A percentile compares a stretch with the other conserved stretches of the same genome.
phyloP scores from a whole-genome alignment of 2,797 vertebrate species.

The Leucoraja ocellata region DNA sequence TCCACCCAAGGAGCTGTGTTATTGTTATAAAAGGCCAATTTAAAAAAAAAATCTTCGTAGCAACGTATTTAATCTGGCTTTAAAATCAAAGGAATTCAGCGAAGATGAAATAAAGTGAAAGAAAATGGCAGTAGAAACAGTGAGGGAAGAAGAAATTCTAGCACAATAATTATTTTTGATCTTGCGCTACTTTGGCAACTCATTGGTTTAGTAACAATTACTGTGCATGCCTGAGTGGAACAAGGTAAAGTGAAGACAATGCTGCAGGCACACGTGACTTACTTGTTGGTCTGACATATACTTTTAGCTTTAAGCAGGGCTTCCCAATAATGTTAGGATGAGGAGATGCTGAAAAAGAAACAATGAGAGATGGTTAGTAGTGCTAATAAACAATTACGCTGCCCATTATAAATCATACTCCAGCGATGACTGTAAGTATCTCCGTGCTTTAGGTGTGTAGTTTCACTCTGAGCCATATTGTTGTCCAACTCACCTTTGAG shows the following conservation, averaged over 20 bases:
- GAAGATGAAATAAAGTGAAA: constrained; percentile 32
- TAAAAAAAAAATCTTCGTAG: background rate
- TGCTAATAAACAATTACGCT: background rate
- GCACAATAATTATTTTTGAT: background rate
- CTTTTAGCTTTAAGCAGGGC: constrained; percentile 80
- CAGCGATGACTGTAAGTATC: background rate
- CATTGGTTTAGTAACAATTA: background rate
- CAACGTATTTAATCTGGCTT: background rate
- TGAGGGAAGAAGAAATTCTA: constrained; percentile 18
- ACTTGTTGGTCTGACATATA: constrained; percentile 85
- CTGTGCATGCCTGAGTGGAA: background rate
- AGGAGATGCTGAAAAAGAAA: constrained; percentile 64
- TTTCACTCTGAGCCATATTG: background rate
- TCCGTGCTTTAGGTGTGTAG: background rate
- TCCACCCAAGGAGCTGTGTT: background rate
- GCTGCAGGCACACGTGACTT: constrained; percentile 51
- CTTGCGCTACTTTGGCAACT: background rate
- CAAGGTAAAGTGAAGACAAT: background rate
- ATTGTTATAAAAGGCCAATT: background rate
- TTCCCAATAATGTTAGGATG: constrained; percentile 71
- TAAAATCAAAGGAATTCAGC: background rate
- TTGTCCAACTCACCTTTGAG: background rate
- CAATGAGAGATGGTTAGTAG: constrained; percentile 12
- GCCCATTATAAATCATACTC: background rate
- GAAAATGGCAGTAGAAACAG: constrained; percentile 30